Base-by-base conservation (phyloP, 2,888 invertebrate genomes). In the Physocephala rufipes region DNA sequence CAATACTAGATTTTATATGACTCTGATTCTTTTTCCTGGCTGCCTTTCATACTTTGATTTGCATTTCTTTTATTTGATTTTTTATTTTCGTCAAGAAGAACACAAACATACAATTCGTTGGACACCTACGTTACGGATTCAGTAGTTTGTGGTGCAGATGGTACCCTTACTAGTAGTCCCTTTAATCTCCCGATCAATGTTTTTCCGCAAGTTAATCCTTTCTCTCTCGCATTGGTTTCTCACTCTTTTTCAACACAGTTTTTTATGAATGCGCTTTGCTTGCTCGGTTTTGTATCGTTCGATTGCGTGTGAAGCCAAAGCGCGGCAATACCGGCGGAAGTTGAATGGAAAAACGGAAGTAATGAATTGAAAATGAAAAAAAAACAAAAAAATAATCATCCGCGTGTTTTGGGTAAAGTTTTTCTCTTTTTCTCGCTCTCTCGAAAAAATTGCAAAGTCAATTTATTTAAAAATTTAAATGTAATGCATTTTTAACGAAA, bases 281-380 rank as follows among this genome's bases (percentile, higher is more conserved):
- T 13, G n/a, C 13, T n/a, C n/a, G n/a, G 36, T 36, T 28, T 28
- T 19, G 36, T 28, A 28, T 26, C 51, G n/a, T 28, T 45, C n/a
- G n/a, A 47, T 45, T 19, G 67, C 58, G 67, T 67, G 67, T 67
- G 58, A 67, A 67, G 24, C 21, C 1, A 55, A 15, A 16, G 24
- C 16, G 45, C 49, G 49, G 49, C 19, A n/a, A n/a, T n/a, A 19
- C 13, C 36, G 12, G 53, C 67, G 67, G 67, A 67, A 45, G 67
- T 67, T 45, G 58, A n/a, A 21, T 59, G 58, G 16, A 43, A n/a
- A 47, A 59, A 59, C 67, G 67, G 67, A 67, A 67, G 59, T 59
- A 67, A 67, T 67, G 67, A 67, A 67, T 67, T 67, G 58, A 58
- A 55, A 26, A 59, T 26, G 45, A 16, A 26, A 24, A 24, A 28